These are phyloP conservation scores for Acanthurus lineatus DNA, from an alignment of 2,797 vertebrate genomes.

Conservation along the genomic window DNA sequence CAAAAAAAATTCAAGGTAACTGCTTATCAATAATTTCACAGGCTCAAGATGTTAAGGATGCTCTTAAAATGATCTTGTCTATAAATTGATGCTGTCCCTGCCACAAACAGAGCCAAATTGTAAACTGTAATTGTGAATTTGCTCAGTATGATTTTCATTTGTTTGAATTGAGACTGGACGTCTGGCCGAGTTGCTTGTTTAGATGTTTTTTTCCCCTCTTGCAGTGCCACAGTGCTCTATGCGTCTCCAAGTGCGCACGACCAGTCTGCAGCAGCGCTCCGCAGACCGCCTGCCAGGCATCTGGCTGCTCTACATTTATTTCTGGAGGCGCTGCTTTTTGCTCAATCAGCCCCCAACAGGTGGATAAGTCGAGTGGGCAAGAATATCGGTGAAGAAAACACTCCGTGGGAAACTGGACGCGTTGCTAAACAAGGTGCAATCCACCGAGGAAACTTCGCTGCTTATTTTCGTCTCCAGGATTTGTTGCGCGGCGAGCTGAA, in stretches of 20 bases:
- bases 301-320: constrained; percentile 58
- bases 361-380: constrained; percentile 60
- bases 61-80: too few relatives aligned
- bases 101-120: background rate
- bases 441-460: constrained; percentile 60
- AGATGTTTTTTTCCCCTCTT: constrained; percentile 16
- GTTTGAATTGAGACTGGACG: constrained; percentile 16
- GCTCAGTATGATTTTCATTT: constrained; percentile 3
- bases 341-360: constrained; percentile 73
- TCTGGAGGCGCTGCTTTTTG: constrained; percentile 54
- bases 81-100: too few relatives aligned
- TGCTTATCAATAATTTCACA: too few relatives aligned
- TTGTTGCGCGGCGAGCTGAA: constrained; percentile 53
- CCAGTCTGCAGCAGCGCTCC: constrained; percentile 73
- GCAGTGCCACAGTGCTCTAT: constrained; percentile 61
- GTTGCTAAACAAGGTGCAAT: constrained; percentile 33
- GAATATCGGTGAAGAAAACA: constrained; percentile 14
- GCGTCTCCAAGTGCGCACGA: constrained; percentile 81
- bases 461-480: constrained; percentile 50
- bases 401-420: constrained; percentile 18
- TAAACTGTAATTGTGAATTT: background rate
- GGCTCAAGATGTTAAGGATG: too few relatives aligned
- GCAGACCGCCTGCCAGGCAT: constrained; percentile 71
- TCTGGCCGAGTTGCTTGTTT: constrained; percentile 26
- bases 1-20: too few relatives aligned